Evolutionary conservation across 2,888 invertebrate genomes (phyloP), one percentile per base, ranked within the genome.

Genomic region (Rhamphomyia laevipes): DNA sequence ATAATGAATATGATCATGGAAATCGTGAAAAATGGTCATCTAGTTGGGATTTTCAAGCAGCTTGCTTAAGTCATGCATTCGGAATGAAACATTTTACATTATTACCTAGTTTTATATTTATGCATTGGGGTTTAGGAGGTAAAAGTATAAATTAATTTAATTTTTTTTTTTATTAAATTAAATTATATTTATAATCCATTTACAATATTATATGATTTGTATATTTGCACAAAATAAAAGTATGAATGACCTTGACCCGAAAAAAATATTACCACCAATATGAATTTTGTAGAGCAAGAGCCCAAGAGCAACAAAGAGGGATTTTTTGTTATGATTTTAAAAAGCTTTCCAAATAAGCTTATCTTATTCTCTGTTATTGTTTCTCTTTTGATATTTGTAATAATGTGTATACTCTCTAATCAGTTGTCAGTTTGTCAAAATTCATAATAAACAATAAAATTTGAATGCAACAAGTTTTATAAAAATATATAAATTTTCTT

Each of bases 1-100:
- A 42, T 27, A 27, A 27, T 27, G 9, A 27, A 7, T 27, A 27
- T 9, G 9, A 27, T 27, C 23, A 27, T 7, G 7, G 9, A 45
- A 55, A 60, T 31, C 65, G 78, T 47, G 86, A 85, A 46, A 78
- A 79, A 50, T 88, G 87, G 87, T 78, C 76, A 46, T 81, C 73
- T 55, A 81, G 84, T 67, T 71, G 77, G 43, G 88, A 90, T 65
- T 90, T 87, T 64, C 73, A 88, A 48, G 73, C 89, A 53, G 85
- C 86, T 50, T 86, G 86, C 62, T 78, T 87, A 46, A 86, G 86
- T n/a, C 86, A 86, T 59, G 85, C 86, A 18, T 86, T 90, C 50
- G 87, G 86, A 40, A 81, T 88, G 50, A 84, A 86, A 53, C 86
- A 86, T 63, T 81, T 90, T 44, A 86, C 85, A 79, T 76, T 88